Percentiles rank a stretch among this genome's conserved stretches.
Evolutionary conservation across 2,888 invertebrate genomes (phyloP).

Genomic region (Aradus depressus): DNA sequence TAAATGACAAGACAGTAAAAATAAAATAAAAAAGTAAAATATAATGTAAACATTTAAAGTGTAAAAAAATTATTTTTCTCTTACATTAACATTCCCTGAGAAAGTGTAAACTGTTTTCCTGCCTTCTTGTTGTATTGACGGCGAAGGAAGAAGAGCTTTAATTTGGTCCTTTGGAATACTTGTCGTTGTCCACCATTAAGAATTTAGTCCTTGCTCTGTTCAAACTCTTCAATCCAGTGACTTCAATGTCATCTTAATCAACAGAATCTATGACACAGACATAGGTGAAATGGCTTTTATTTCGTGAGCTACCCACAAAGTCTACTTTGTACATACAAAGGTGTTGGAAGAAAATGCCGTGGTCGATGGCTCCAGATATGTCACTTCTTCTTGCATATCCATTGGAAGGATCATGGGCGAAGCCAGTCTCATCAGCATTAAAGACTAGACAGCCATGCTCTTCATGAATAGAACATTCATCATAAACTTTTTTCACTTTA

Average conservation of each 20-base stretch:
- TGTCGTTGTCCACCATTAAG: conserved; percentile 5
- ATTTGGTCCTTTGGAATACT: neutral
- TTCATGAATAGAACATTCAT: conserved; percentile 18
- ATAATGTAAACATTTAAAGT: no score
- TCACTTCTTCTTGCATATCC: neutral
- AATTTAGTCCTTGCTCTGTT: conserved; percentile 8
- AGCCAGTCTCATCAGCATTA: conserved; percentile 31
- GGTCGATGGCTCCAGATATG: neutral
- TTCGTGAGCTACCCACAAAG: neutral
- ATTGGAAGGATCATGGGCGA: conserved; percentile 28
- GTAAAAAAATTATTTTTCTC: no score
- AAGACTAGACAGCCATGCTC: conserved; percentile 25
- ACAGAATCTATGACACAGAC: no score
- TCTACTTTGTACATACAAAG: conserved; percentile 1
- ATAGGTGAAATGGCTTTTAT: no score
- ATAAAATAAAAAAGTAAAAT: no score
- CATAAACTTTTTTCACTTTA: no score
- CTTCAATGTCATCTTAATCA: neutral
- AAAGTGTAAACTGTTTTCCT: no score
- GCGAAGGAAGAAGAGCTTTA: conserved; percentile 2
- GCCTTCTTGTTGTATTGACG: no score
- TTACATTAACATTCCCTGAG: no score
- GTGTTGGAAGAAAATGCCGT: neutral
- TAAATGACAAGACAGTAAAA: no score
- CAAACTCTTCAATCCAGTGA: conserved; percentile 5